phyloP scores from a whole-genome alignment of 2,113 vertebrate genomes.

The Myodes glareolus region DNA sequence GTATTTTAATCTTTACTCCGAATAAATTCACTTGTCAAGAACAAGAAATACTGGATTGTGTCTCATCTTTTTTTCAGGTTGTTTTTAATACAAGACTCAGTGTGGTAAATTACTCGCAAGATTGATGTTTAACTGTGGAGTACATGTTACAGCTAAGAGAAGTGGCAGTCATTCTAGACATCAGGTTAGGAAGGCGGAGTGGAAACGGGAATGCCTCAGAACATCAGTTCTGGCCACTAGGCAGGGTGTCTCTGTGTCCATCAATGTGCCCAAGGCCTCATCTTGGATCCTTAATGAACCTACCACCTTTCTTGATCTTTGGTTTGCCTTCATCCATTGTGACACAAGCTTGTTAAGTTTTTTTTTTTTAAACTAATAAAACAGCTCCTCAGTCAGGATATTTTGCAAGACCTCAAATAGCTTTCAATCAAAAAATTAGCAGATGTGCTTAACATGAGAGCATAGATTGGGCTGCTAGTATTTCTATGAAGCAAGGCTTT shows the following conservation, averaged over 20 bases:
- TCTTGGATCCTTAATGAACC: background rate
- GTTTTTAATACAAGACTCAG: background rate
- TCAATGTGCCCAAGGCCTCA: background rate
- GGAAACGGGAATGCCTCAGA: background rate
- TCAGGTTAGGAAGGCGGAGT: background rate
- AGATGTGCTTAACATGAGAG: background rate
- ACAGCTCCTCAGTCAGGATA: background rate
- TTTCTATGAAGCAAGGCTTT: background rate
- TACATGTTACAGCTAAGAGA: background rate
- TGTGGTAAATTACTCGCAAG: background rate
- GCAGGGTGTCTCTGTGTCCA: background rate
- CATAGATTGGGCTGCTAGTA: slow-evolving; percentile 4
- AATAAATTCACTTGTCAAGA: slow-evolving; percentile 49
- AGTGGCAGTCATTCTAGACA: background rate
- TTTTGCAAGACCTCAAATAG: slow-evolving; percentile 36
- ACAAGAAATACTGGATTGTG: background rate
- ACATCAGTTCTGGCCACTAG: background rate
- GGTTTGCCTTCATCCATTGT: slow-evolving; percentile 9
- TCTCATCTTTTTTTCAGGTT: background rate
- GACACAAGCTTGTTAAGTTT: background rate
- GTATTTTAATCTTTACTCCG: slow-evolving; percentile 58
- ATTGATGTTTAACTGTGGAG: background rate
- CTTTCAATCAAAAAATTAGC: slow-evolving; percentile 13
- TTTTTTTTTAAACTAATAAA: background rate
- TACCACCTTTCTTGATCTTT: background rate